Evolutionary conservation across 1,140 invertebrate genomes (phyloP), one percentile per base, ranked within the genome.

Genomic region (Dryas iulia): DNA sequence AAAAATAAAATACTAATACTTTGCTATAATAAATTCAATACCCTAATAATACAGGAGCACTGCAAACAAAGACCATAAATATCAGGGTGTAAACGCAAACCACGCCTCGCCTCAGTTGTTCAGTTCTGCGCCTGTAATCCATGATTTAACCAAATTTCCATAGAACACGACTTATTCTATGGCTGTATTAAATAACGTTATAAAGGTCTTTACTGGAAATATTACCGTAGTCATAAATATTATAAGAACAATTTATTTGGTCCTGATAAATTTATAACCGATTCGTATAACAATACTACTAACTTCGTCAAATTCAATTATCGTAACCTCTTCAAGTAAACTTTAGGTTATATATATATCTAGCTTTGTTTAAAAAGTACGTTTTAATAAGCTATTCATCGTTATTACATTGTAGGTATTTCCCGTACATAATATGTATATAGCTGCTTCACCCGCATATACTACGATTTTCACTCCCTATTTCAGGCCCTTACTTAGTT

Each of bases 51-150:
- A 47, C 39, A 24, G 14, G 67, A 10, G 18, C 24, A 28, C 24
- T 54, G 31, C 35, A 11, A 66, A 66, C 69, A 66, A 71, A 56
- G 69, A 61, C 28, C 35, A 71, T 66, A 71, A 65, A 66, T 66
- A 66, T 58, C 64, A 39, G 47, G 56, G 64, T 68, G 64, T 60
- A 54, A 68, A 23, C 33, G 39, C 25, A 59, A 61, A 52, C 69
- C 62, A 58, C 63, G 59, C 59, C 52, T 54, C 7, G 39, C 6
- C 39, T 47, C 14, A 21, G 39, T 47, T 47, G 14, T 47, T 47
- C 39, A 47, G 18, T 47, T 21, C 39, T 47, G 18, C 39, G 39
- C 3, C 14, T 21, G 18, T 47, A 47, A 47, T 47, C 39, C 39
- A 47, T 47, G 39, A 47, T 8, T 47, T 47, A 47, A 21, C 39